These are phyloP conservation scores for Hermatobates lingyangjiaoensis DNA, from an alignment of 1,140 invertebrate species.

Conservation along the genomic window DNA sequence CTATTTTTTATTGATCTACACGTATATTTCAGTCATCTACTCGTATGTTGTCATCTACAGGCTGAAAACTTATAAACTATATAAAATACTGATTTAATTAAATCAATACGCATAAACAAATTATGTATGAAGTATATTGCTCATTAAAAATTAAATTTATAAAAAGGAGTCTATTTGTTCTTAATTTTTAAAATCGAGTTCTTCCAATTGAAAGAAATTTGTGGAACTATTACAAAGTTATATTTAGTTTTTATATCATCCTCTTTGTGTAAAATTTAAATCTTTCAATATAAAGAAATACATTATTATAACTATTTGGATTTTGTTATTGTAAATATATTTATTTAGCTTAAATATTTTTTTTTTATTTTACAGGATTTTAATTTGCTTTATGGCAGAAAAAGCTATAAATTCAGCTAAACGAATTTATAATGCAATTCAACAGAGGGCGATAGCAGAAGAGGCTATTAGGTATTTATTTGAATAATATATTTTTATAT, in stretches of 20 bases:
- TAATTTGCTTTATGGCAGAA: neutral
- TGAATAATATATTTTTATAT: too few relatives aligned
- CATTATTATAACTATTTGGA: neutral
- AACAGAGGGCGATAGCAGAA: neutral
- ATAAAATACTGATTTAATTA: too few relatives aligned
- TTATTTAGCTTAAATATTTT: neutral
- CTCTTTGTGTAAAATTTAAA: neutral
- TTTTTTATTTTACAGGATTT: neutral
- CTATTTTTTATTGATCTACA: too few relatives aligned
- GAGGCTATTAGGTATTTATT: too few relatives aligned
- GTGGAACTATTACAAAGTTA: neutral
- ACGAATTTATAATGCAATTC: neutral
- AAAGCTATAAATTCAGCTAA: neutral
- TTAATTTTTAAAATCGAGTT: neutral
- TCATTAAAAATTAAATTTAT: too few relatives aligned
- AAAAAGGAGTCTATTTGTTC: too few relatives aligned
- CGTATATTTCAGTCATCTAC: too few relatives aligned
- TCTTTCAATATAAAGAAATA: neutral
- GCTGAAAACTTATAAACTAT: too few relatives aligned
- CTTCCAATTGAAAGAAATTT: neutral
- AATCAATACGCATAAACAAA: too few relatives aligned
- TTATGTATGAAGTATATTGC: too few relatives aligned
- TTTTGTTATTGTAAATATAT: neutral
- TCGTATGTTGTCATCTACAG: too few relatives aligned
- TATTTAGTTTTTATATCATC: neutral